Evolutionary conservation across 2,113 vertebrate species (phyloP).

Genomic region (Paedocypris sp.): DNA sequence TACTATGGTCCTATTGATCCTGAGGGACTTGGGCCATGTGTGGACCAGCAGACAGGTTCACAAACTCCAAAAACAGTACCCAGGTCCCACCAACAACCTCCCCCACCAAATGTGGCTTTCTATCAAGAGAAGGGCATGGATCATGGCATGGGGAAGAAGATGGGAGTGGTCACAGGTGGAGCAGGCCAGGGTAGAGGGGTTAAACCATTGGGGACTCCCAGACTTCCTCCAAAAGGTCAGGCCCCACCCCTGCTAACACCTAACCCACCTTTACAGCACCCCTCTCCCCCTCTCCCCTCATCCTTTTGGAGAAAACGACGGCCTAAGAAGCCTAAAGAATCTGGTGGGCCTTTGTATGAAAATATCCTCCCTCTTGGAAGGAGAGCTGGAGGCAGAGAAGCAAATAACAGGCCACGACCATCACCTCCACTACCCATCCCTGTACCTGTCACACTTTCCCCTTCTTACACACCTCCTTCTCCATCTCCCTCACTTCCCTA

Average conservation of each 20-base stretch:
- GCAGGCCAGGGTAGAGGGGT: constrained; percentile 64
- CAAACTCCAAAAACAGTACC: constrained; percentile 69
- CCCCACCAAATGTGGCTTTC: constrained; percentile 62
- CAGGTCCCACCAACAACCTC: constrained; percentile 61
- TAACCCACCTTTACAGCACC: constrained; percentile 67
- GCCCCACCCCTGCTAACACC: constrained; percentile 58
- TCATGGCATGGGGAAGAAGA: constrained; percentile 67
- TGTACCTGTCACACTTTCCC: constrained; percentile 63
- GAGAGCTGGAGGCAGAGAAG: constrained; percentile 65
- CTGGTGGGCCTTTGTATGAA: constrained; percentile 60
- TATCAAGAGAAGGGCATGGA: constrained; percentile 66
- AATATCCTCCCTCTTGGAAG: constrained; percentile 64
- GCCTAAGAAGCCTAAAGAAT: constrained; percentile 63
- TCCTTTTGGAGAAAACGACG: constrained; percentile 67
- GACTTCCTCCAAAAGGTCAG: constrained; percentile 64
- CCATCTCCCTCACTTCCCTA: constrained; percentile 63
- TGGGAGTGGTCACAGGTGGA: constrained; percentile 58
- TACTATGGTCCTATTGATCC: constrained; percentile 89
- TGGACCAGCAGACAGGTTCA: constrained; percentile 66
- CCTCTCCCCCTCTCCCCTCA: constrained; percentile 69
- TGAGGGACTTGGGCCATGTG: constrained; percentile 74
- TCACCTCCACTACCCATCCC: constrained; percentile 68
- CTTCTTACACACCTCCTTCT: constrained; percentile 61
- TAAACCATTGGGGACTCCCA: constrained; percentile 64
- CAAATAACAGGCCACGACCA: constrained; percentile 58